Evolutionary conservation across 1,140 invertebrate species (phyloP).

Genomic region (Euglossa dilemma): DNA sequence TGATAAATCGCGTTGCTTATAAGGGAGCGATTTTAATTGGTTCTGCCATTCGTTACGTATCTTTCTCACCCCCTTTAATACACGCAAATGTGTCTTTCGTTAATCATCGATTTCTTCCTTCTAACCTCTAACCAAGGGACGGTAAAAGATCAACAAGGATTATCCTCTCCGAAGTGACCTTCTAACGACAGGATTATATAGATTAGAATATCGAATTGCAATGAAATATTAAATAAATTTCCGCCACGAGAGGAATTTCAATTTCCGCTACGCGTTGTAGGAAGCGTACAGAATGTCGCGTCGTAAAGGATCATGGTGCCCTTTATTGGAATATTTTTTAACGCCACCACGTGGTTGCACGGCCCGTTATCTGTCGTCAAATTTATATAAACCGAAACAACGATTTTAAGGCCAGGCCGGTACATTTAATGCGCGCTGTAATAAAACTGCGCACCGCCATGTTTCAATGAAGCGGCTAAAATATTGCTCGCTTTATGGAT

Average conservation of each 20-base stretch:
- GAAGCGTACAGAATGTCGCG: background rate
- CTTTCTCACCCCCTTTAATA: too few relatives aligned
- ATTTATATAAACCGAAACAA: slow-evolving; percentile 1
- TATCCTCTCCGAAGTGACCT: too few relatives aligned
- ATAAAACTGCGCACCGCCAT: background rate
- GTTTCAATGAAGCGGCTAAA: background rate
- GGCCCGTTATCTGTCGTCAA: background rate
- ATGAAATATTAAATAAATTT: background rate
- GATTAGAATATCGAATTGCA: too few relatives aligned
- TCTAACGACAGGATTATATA: too few relatives aligned
- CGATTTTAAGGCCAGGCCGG: background rate
- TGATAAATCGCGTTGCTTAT: too few relatives aligned
- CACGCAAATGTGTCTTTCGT: too few relatives aligned
- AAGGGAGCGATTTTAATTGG: too few relatives aligned
- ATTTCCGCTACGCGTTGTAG: background rate
- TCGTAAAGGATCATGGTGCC: background rate
- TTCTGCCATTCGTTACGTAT: too few relatives aligned
- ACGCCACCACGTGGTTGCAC: background rate
- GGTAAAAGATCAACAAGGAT: too few relatives aligned
- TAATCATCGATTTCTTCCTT: too few relatives aligned
- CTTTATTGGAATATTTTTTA: background rate
- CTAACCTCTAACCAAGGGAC: too few relatives aligned
- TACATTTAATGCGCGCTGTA: background rate
- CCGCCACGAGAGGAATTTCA: background rate
- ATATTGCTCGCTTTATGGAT: background rate